Percentiles rank a stretch among this genome's conserved stretches.
phyloP scores from a whole-genome alignment of 2,113 vertebrate genomes.

The Forbesichthys agassizii region DNA sequence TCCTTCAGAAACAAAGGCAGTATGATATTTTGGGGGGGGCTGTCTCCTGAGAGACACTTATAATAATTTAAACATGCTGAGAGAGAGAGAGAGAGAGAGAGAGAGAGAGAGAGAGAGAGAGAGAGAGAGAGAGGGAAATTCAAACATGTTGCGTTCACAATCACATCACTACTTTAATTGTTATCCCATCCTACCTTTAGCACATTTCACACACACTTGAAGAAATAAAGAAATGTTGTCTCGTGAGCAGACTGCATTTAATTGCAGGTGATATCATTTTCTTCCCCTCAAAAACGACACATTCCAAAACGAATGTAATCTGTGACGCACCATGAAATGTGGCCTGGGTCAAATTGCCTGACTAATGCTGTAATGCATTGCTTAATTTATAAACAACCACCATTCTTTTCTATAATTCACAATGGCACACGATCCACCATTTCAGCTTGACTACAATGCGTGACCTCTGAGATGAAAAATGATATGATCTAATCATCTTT shows the following conservation, averaged over 20 bases:
- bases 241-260: too few species aligned
- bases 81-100: conserved; percentile 65
- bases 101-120: conserved; percentile 47
- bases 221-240: too few species aligned
- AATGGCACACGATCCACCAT: too few species aligned
- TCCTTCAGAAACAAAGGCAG: conserved; percentile 18
- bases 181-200: not conserved
- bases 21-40: not conserved
- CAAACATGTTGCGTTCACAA: conserved; percentile 59
- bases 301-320: not conserved
- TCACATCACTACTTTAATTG: conserved; percentile 31
- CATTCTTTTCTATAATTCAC: too few species aligned
- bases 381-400: not conserved
- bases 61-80: conserved; percentile 70
- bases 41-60: conserved; percentile 57
- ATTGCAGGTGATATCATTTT: not conserved
- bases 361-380: not conserved
- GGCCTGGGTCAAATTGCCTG: not conserved
- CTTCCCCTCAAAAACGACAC: not conserved
- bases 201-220: not conserved
- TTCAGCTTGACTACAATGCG: too few species aligned
- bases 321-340: not conserved
- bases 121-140: conserved; percentile 53
- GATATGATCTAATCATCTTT: not conserved
- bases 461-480: too few species aligned